A percentile compares a stretch with the other conserved stretches of the same genome.
phyloP scores from a whole-genome alignment of 2,797 vertebrate species.

The Gastrophryne carolinensis region DNA sequence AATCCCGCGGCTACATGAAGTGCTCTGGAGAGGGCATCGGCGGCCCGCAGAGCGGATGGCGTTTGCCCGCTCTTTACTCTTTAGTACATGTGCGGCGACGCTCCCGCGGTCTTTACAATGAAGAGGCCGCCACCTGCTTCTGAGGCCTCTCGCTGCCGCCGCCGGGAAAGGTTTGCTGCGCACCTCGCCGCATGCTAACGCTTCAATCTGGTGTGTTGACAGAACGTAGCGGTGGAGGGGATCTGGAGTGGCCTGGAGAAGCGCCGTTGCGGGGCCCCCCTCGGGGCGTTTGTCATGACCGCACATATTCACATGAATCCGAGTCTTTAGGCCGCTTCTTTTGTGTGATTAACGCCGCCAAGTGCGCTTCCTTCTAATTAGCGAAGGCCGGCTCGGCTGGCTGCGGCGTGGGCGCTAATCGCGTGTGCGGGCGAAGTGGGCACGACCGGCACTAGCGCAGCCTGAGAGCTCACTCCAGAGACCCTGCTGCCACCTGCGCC shows the following conservation, averaged over 20 bases:
- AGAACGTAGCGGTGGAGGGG: constrained; percentile 55
- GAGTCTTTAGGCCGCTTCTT: constrained; percentile 64
- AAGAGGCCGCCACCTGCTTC: constrained; percentile 73
- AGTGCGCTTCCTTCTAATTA: constrained; percentile 70
- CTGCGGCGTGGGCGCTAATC: constrained; percentile 76
- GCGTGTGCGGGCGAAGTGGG: constrained; percentile 69
- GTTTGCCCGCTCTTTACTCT: constrained; percentile 50
- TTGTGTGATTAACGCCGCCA: constrained; percentile 63
- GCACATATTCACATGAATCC: constrained; percentile 79
- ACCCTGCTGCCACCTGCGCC: constrained; percentile 71
- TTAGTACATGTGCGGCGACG: constrained; percentile 56
- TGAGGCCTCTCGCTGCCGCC: constrained; percentile 60
- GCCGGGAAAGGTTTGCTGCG: constrained; percentile 61
- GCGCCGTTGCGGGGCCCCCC: constrained; percentile 64
- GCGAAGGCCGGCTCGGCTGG: constrained; percentile 68
- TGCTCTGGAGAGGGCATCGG: too few relatives aligned
- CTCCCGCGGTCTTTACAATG: constrained; percentile 61
- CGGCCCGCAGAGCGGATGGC: not conserved
- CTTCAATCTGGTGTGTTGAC: constrained; percentile 63
- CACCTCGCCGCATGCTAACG: constrained; percentile 65
- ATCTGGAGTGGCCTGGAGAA: constrained; percentile 56
- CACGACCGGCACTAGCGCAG: constrained; percentile 64
- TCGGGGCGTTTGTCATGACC: constrained; percentile 67
- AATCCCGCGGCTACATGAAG: not conserved
- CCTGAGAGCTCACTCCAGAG: constrained; percentile 75